Conservation (phyloP, 92 coral and sea anemone genomes). For the Actinernus sp. region DNA sequence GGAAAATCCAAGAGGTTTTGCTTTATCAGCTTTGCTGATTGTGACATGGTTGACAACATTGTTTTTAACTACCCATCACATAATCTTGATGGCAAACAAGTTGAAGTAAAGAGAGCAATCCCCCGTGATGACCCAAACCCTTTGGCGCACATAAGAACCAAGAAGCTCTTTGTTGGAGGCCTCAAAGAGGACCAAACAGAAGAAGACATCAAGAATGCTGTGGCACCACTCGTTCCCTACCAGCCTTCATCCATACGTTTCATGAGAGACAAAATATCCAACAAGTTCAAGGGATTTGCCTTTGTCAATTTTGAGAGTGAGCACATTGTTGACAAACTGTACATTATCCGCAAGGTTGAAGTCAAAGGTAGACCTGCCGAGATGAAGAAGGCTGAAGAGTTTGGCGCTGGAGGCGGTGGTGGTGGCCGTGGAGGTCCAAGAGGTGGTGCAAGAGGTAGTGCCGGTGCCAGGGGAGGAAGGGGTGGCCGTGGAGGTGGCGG, state of each 20-base stretch:
- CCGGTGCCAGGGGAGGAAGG: constrained; percentile 45
- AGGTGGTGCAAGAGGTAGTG: constrained; percentile 58
- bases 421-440: constrained; percentile 67
- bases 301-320: constrained; percentile 81
- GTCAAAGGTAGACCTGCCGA: constrained; percentile 75
- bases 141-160: constrained; percentile 77
- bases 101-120: constrained; percentile 88
- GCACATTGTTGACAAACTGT: constrained; percentile 91
- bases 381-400: constrained; percentile 93
- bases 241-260: constrained; percentile 61
- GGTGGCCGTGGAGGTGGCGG: constrained; percentile 45
- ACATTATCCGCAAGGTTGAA: constrained; percentile 65
- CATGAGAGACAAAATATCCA: constrained; percentile 54
- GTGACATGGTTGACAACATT: constrained; percentile 58
- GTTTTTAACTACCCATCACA: constrained; percentile 54
- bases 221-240: constrained; percentile 65
- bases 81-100: constrained; percentile 67
- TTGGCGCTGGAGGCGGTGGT: constrained; percentile 57
- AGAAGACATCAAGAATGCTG: constrained; percentile 62
- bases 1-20: constrained; percentile 70
- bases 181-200: constrained; percentile 73
- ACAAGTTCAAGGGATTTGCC: constrained; percentile 68
- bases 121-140: constrained; percentile 91
- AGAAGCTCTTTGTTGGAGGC: constrained; percentile 95
- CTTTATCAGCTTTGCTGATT: constrained; percentile 52